These are phyloP conservation scores for Nesometra sesokonis DNA, from an alignment of 35 echinoderm and acorn worm genomes.

Conservation along the genomic window DNA sequence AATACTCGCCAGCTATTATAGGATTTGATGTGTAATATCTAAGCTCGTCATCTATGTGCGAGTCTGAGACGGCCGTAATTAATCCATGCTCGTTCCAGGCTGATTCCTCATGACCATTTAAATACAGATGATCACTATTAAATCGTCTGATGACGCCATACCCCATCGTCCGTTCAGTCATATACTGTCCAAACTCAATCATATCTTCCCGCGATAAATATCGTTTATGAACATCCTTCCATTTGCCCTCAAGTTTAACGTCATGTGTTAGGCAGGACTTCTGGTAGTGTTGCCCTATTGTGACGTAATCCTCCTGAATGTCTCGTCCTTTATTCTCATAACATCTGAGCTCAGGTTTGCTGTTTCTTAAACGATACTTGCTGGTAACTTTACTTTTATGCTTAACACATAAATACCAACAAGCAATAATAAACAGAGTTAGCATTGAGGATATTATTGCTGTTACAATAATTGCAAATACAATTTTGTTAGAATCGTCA, in stretches of 20 bases:
- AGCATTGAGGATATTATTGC: background rate
- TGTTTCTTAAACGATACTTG: background rate
- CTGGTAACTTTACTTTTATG: background rate
- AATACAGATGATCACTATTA: background rate
- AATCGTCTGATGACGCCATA: background rate
- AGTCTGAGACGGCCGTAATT: background rate
- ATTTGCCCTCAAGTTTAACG: background rate
- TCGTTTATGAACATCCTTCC: background rate
- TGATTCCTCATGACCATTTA: background rate
- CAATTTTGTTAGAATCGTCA: background rate
- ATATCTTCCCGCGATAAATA: background rate
- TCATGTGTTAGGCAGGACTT: background rate
- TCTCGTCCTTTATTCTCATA: background rate
- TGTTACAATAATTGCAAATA: background rate
- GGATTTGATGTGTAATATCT: background rate
- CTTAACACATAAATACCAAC: background rate
- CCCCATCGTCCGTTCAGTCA: background rate
- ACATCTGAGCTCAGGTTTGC: background rate
- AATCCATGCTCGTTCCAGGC: background rate
- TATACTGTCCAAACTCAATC: background rate
- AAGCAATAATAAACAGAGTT: background rate
- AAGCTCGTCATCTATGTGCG: background rate
- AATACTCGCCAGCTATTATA: background rate
- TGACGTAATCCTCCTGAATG: background rate
- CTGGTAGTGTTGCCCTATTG: background rate